A percentile compares a stretch with the other conserved stretches of the same genome.
phyloP scores from a whole-genome alignment of 2,113 vertebrate genomes.

The Sigmodon hispidus region DNA sequence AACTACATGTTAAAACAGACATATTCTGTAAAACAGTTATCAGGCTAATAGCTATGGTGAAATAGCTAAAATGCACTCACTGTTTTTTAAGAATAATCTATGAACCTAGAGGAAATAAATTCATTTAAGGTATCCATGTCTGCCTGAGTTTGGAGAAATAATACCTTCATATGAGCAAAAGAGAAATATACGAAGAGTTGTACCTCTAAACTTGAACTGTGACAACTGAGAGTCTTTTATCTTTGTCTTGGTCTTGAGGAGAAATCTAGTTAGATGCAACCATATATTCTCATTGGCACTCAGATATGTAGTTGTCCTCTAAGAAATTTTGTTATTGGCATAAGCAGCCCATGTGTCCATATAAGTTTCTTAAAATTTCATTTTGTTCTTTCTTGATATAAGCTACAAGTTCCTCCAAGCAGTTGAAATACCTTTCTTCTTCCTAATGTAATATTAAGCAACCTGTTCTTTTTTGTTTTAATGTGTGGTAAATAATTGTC shows the following conservation, averaged over 20 bases:
- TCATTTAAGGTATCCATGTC: conserved; percentile 48
- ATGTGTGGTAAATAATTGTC: background rate
- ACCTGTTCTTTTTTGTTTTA: background rate
- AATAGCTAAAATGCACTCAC: conserved; percentile 10
- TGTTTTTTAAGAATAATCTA: conserved; percentile 61
- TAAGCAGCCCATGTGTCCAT: background rate
- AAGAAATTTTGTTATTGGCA: background rate
- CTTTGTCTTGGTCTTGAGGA: conserved; percentile 5
- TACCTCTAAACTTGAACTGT: conserved; percentile 43
- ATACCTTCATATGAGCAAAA: conserved; percentile 1
- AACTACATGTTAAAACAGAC: conserved; percentile 21
- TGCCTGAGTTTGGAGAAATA: background rate
- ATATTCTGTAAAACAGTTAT: conserved; percentile 48
- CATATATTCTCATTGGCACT: background rate
- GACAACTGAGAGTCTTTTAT: background rate
- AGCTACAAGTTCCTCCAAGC: conserved; percentile 18
- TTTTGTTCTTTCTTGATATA: background rate
- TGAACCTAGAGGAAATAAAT: conserved; percentile 38
- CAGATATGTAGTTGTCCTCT: background rate
- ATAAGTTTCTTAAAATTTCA: background rate
- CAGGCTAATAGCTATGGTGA: conserved; percentile 44
- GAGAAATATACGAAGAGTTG: conserved; percentile 2
- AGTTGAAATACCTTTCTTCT: background rate
- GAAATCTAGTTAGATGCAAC: conserved; percentile 19
- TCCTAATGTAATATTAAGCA: background rate